These are phyloP conservation scores for Artibeus jamaicensis DNA, from an alignment of 2,797 vertebrate species.

Conservation along the genomic window DNA sequence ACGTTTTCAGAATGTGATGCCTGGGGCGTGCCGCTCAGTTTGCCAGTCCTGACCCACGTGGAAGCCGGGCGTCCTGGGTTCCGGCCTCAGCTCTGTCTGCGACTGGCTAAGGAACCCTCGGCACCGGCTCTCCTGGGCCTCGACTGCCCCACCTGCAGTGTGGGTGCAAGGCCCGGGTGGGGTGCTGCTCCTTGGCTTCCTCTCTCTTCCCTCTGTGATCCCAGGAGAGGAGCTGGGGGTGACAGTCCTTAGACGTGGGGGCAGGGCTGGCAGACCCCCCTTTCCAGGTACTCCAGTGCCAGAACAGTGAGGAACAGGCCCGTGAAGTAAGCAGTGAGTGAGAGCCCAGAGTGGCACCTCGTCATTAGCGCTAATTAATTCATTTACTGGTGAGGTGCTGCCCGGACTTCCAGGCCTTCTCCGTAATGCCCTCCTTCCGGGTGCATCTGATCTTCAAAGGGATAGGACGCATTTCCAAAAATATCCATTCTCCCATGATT, in stretches of 20 bases:
- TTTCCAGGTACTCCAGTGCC: not conserved
- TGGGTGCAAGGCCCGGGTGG: not conserved
- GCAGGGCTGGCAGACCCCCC: not conserved
- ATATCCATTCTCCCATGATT: constrained; percentile 65
- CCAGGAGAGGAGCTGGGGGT: not conserved
- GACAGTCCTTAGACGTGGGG: not conserved
- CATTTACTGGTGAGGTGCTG: constrained; percentile 57
- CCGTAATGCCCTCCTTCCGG: not conserved
- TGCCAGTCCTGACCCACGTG: not conserved
- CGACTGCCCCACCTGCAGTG: not conserved
- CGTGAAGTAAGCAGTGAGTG: not conserved
- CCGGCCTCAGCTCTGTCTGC: not conserved
- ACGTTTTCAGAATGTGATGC: not conserved
- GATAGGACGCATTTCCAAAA: constrained; percentile 70
- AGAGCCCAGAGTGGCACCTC: not conserved
- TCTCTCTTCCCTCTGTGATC: not conserved
- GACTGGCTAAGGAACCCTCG: not conserved
- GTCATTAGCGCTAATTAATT: constrained; percentile 59
- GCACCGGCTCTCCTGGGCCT: not conserved
- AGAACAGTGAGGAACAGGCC: not conserved
- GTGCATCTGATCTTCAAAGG: constrained; percentile 58
- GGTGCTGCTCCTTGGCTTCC: not conserved
- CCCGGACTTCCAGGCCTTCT: constrained; percentile 15
- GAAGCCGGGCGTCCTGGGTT: not conserved
- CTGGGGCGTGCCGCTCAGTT: accelerated